A percentile compares a stretch with the other conserved stretches of the same genome.
These are phyloP conservation scores for Silurus lanzhouensis DNA, from an alignment of 2,797 vertebrate species.

Conservation along the genomic window DNA sequence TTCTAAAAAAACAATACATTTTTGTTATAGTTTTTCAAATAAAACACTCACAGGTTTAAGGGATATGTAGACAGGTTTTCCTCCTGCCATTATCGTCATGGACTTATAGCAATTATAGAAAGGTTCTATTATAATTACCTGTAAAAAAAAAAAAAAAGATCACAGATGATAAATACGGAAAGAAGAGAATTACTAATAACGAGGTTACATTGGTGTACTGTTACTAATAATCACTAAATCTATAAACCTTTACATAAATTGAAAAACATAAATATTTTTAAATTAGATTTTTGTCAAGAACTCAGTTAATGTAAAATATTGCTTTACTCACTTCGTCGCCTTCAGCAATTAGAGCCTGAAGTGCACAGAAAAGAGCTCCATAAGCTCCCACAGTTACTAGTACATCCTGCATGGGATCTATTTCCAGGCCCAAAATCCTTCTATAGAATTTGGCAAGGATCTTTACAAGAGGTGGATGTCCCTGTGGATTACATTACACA, in stretches of 20 bases:
- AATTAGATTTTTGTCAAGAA: not conserved
- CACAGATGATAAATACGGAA: not conserved
- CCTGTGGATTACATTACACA: constrained; percentile 70
- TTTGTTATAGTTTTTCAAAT: not conserved
- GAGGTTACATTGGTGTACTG: not conserved
- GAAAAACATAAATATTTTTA: not conserved
- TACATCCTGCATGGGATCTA: constrained; percentile 83
- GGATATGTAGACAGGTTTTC: constrained; percentile 80
- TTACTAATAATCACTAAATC: not conserved
- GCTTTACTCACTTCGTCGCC: constrained; percentile 85
- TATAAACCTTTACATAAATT: too few relatives aligned
- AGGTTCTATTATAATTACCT: constrained; percentile 95
- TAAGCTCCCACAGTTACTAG: constrained; percentile 92
- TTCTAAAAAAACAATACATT: not conserved
- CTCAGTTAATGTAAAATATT: not conserved
- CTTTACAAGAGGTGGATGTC: constrained; percentile 84
- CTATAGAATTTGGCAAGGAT: constrained; percentile 85
- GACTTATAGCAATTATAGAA: constrained; percentile 93
- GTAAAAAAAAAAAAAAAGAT: not conserved
- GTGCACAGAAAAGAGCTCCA: constrained; percentile 86
- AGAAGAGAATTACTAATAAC: not conserved
- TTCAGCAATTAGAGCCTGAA: constrained; percentile 88
- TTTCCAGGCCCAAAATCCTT: constrained; percentile 78
- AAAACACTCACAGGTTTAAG: constrained; percentile 79
- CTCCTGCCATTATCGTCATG: constrained; percentile 90